Evolutionary conservation across 2,888 invertebrate species (phyloP), one percentile per base, ranked within the genome.

Genomic region (Heliconius ismenius): DNA sequence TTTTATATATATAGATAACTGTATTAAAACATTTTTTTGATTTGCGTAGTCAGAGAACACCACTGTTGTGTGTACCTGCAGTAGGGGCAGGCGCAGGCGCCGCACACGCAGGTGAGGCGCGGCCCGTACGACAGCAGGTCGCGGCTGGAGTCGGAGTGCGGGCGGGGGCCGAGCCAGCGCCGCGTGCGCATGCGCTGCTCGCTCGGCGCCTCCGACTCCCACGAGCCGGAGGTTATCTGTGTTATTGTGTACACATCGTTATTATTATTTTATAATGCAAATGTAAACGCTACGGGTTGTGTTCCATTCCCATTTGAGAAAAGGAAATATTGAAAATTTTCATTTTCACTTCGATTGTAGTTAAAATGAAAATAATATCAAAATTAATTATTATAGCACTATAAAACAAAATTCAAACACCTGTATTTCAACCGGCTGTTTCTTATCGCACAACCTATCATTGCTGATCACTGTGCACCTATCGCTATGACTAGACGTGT

Each of bases 401-500:
- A 49, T 18, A 49, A 18, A 49, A 49, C 4, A 64, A 69, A 64
- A n/a, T 21, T 13, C n/a, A 11, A 26, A 28, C 82, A 94, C 94
- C 90, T 94, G 94, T 84, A 94, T 94, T 82, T 93, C 93, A 26
- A 94, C 92, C 2, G 88, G 90, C 76, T 89, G 89, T 81, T 87
- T 89, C 74, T 85, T 86, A 43, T 84, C 86, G 72, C 86, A 86
- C 43, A 78, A 78, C 49, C 79, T 81, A 74, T 85, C 84, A 80
- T 83, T 85, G 83, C 73, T 77, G 60, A 79, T 65, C 21, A 79
- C 86, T 84, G 68, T 79, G 81, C 84, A 85, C 82, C 85, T 81
- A 79, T 83, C 87, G 81, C 86, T 86, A 83, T 92, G 93, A 91
- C 93, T 93, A 90, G 92, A 89, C 82, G 86, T 83, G 69, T 85